Base-by-base conservation (phyloP, 2,113 vertebrate species). In the Seriola dumerili region DNA sequence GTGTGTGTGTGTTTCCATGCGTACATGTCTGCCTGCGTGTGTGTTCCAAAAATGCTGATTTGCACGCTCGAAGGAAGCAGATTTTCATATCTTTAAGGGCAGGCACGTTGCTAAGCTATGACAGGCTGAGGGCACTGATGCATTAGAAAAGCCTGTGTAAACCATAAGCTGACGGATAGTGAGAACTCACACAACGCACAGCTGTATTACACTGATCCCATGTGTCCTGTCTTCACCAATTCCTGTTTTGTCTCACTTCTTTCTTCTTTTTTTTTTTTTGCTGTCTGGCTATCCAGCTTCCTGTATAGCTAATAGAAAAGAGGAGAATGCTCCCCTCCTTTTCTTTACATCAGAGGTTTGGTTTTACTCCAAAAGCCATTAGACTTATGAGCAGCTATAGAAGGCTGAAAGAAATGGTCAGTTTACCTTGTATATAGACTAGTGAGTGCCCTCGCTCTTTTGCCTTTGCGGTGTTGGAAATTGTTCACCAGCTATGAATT, bases 11-110 rank as follows among this genome's bases (percentile, higher is more conserved):
- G 38, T 78, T 17, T 84, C 25, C 32, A 25, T 75, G 71, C 10
- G 36, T 72, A 32, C 81, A 72, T 63, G 58, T 76, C 68, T 75
- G 80, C 67, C n/a, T 34, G 61, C 36, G 57, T 78, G 54, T 78
- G 74, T 73, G 66, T 72, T 85, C 73, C 75, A 83, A 90, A 93
- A 86, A 72, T 76, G 81, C 90, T 92, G 87, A 91, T 91, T 87
- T 90, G 72, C 82, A 88, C 73, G 74, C 89, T 90, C 42, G 79
- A 80, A 72, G 54, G 74, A 76, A 91, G 85, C 85, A 85, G 84
- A 89, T 92, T 92, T 94, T 91, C 88, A 89, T 90, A 89, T 90
- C 88, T 91, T 92, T 93, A 84, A 92, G 76, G 83, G 87, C 77
- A 83, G 65, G 77, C 84, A 72, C 66, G 34, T 75, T 80, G 72